Conservation (phyloP, 2,113 vertebrate genomes). For the Bagarius yarrelli region DNA sequence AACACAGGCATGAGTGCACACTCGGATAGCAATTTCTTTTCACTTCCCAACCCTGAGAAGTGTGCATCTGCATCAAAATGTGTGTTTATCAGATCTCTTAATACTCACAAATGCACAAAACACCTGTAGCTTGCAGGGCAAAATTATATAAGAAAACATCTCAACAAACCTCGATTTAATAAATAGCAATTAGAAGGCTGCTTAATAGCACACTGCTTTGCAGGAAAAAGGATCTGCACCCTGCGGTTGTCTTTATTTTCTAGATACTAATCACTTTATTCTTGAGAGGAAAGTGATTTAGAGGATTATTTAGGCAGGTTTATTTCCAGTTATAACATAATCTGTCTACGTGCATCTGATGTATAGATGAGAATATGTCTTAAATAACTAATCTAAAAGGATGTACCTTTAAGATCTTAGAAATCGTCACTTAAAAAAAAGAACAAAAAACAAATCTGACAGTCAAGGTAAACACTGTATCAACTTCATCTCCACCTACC, state of each 20-base stretch:
- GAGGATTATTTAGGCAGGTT: slow-evolving; percentile 44
- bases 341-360: slow-evolving; percentile 22
- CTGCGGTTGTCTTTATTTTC: neutral
- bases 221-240: neutral
- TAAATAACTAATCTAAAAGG: slow-evolving; percentile 8
- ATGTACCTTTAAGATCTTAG: neutral
- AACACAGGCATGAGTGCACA: neutral
- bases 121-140: neutral
- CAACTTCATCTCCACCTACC: neutral
- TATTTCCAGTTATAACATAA: slow-evolving; percentile 40
- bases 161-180: neutral
- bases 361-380: neutral
- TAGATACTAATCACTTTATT: neutral
- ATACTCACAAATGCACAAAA: neutral
- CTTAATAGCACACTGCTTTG: neutral
- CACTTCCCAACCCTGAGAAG: neutral
- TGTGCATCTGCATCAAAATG: neutral
- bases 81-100: neutral
- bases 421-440: neutral
- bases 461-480: neutral
- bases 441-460: neutral
- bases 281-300: slow-evolving; percentile 9
- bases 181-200: neutral
- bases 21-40: neutral
- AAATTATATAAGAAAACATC: neutral